Conservation (phyloP, 2,888 invertebrate species). For the Caenorhabditis angaria region DNA sequence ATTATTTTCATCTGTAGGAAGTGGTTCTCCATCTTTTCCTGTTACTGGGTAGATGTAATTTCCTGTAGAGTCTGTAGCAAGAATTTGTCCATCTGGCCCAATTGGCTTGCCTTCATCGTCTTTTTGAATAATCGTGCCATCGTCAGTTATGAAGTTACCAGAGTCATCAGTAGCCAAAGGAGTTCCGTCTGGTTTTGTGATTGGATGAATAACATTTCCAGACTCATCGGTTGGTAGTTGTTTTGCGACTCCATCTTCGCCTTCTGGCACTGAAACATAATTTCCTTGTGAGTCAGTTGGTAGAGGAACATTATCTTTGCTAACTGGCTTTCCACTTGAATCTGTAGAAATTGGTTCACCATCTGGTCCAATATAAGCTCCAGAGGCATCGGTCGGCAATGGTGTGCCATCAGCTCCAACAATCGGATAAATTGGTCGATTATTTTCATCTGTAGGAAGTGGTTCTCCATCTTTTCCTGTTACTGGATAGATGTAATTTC, state of each 20-base stretch:
- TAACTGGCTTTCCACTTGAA: conserved; percentile 26
- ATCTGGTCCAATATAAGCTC: conserved; percentile 40
- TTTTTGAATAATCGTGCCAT: conserved; percentile 35
- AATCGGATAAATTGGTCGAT: conserved; percentile 29
- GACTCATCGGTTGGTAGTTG: conserved; percentile 49
- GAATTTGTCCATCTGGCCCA: conserved; percentile 30
- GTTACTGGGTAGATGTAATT: conserved; percentile 42
- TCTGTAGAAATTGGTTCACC: conserved; percentile 32
- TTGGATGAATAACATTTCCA: conserved; percentile 36
- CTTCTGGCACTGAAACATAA: conserved; percentile 39
- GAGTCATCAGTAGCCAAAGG: conserved; percentile 34
- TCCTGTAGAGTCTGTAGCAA: conserved; percentile 53
- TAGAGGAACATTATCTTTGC: conserved; percentile 46
- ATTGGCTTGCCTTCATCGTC: conserved; percentile 46
- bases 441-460: conserved; percentile 39
- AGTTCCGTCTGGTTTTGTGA: conserved; percentile 40
- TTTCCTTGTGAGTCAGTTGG: conserved; percentile 56
- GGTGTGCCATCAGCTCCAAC: conserved; percentile 32
- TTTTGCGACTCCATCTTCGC: conserved; percentile 38
- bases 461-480: conserved; percentile 34
- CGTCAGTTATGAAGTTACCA: conserved; percentile 34
- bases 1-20: conserved; percentile 30
- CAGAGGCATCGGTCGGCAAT: conserved; percentile 32
- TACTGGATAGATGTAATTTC: conserved; percentile 36
- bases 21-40: conserved; percentile 23